Evolutionary conservation across 1,140 invertebrate species (phyloP).

Genomic region (Chironomus striatipennis): DNA sequence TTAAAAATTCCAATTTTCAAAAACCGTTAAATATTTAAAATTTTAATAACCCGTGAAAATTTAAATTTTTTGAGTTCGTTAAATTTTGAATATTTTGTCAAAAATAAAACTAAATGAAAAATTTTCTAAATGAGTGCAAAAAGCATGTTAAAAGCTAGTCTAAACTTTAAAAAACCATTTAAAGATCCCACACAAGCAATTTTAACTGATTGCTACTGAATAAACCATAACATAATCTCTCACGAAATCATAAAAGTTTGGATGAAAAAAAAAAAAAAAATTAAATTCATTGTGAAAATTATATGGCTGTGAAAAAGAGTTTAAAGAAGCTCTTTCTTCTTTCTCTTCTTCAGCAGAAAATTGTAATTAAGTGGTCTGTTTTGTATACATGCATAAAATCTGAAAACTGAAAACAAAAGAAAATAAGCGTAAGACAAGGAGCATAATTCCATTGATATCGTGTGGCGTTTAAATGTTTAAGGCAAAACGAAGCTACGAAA

Average conservation of each 20-base stretch:
- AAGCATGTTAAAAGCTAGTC: too few species aligned
- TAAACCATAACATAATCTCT: background rate
- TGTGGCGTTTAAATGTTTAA: background rate
- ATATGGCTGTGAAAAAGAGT: background rate
- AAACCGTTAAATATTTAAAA: too few species aligned
- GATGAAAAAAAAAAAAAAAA: too few species aligned
- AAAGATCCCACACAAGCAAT: background rate
- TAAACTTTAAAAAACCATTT: background rate
- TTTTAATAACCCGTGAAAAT: too few species aligned
- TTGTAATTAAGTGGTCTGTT: background rate
- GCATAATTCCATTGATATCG: background rate
- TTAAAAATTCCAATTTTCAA: too few species aligned
- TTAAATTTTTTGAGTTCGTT: too few species aligned
- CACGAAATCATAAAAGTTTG: background rate
- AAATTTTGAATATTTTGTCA: too few species aligned
- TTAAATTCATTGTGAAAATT: conserved; percentile 8
- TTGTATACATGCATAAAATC: background rate
- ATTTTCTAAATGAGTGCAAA: too few species aligned
- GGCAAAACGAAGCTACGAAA: background rate
- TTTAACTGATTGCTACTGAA: background rate
- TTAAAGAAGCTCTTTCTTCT: too few species aligned
- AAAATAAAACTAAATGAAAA: too few species aligned
- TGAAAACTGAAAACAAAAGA: background rate
- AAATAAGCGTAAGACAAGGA: conserved; percentile 2
- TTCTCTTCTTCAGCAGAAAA: too few species aligned